A percentile compares a stretch with the other conserved stretches of the same genome.
Evolutionary conservation across 2,888 invertebrate genomes (phyloP).

Genomic region (Bibio marci): DNA sequence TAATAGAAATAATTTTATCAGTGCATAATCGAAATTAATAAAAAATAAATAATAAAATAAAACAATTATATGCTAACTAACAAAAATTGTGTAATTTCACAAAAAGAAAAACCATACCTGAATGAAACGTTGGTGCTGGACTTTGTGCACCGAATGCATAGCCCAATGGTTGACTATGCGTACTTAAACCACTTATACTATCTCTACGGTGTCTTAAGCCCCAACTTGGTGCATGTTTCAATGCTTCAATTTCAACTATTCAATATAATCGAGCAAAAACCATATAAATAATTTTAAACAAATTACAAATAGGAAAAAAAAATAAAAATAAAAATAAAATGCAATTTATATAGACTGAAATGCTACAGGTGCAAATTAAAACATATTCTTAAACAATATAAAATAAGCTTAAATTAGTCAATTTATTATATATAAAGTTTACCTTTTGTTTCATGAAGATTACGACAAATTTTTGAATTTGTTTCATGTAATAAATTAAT

Average conservation of each 20-base stretch:
- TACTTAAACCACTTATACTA: conserved; percentile 32
- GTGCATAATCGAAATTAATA: too few relatives aligned
- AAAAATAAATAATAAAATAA: too few relatives aligned
- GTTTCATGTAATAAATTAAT: conserved; percentile 50
- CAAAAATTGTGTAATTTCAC: too few relatives aligned
- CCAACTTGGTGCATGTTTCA: conserved; percentile 39
- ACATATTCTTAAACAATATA: too few relatives aligned
- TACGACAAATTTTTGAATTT: conserved; percentile 57
- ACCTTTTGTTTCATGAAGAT: conserved; percentile 57
- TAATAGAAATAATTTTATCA: too few relatives aligned
- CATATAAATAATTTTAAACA: too few relatives aligned
- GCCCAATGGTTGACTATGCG: conserved; percentile 31
- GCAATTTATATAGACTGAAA: background rate
- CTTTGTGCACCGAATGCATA: conserved; percentile 29
- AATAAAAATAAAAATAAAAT: conserved; percentile 6
- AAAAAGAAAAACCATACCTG: conserved; percentile 26
- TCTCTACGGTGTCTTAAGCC: conserved; percentile 34
- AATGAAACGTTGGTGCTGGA: conserved; percentile 31
- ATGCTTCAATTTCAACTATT: conserved; percentile 40
- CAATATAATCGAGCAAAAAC: conserved; percentile 18
- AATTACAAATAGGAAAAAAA: conserved; percentile 11
- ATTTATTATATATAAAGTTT: conserved; percentile 16
- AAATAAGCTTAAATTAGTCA: too few relatives aligned
- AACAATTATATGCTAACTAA: too few relatives aligned
- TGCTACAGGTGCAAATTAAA: too few relatives aligned